Evolutionary conservation across 2,888 invertebrate species (phyloP).

Genomic region (Mystacides longicornis): DNA sequence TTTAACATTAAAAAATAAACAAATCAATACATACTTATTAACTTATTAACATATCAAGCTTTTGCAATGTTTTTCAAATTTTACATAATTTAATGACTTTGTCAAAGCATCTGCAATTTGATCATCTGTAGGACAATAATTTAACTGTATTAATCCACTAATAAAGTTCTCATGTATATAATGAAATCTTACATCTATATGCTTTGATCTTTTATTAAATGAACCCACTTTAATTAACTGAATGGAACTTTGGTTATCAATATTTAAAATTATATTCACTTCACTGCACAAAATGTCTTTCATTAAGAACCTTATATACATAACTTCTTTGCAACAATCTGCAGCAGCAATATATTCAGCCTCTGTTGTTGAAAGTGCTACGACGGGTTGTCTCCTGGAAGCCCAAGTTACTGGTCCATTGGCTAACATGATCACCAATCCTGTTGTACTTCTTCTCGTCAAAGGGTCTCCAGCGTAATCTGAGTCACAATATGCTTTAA

Average conservation of each 20-base stretch:
- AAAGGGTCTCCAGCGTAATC: background rate
- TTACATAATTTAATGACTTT: background rate
- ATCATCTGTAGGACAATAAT: background rate
- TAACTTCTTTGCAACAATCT: slow-evolving; percentile 1
- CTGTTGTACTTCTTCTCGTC: slow-evolving; percentile 1
- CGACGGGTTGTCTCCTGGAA: slow-evolving; percentile 2
- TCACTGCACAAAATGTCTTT: background rate
- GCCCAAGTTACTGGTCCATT: background rate
- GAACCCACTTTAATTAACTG: background rate
- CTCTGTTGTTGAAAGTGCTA: no score
- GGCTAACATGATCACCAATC: background rate
- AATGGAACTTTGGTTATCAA: background rate
- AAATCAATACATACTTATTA: background rate
- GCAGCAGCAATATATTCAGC: background rate
- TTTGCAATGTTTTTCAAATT: background rate
- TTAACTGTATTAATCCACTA: background rate
- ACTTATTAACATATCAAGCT: background rate
- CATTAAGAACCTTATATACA: background rate
- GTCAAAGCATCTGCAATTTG: background rate
- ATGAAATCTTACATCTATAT: slow-evolving; percentile 4
- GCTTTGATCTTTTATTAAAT: background rate
- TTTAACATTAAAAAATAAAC: background rate
- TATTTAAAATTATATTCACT: background rate
- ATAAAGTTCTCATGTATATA: background rate
- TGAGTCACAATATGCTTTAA: background rate